Base-by-base conservation (phyloP, 2,888 invertebrate genomes). In the Tetrapedia diversipes region DNA sequence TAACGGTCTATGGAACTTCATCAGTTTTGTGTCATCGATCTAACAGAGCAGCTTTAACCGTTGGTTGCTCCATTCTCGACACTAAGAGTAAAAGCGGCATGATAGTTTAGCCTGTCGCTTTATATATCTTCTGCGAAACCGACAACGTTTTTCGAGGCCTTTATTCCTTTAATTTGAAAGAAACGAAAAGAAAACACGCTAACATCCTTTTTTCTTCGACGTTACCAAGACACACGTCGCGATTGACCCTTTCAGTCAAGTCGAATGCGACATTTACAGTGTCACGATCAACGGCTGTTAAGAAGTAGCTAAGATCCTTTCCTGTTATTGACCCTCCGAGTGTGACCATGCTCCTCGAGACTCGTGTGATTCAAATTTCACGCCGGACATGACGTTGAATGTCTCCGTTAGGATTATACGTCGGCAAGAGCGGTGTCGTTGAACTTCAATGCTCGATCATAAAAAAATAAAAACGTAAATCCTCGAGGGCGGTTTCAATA, bases 311-410 rank as follows among this genome's bases (percentile, higher is more conserved):
- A 66, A 85, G 78, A 86, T 86, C 83, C 79, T 78, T 86, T 79
- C 85, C 86, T 86, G 77, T 81, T 81, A 64, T 68, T 71, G 84
- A 85, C 84, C 86, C 84, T 85, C 78, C 79, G 47, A 65, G 64
- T 68, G 76, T 83, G 84, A 76, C 84, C 84, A 79, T 85, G 84
- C 77, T 83, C 86, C 84, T 86, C 83, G 84, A 85, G 79, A 80
- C 65, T 78, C 73, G 79, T 56, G 61, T 49, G 79, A 80, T 79
- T 78, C 73, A 68, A 79, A 68, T 66, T 79, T 64, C 57, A 61
- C 78, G 64, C 57, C 68, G 86, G 78, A 80, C 89, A 86, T 88
- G 88, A 75, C 86, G 70, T 34, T 84, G 88, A 88, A 88, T 88
- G 74, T 84, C 82, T 56, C 68, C 63, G 77, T 53, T 74, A 79